These are phyloP conservation scores for Holocentrus rufus DNA, from an alignment of 2,797 vertebrate genomes.

Conservation along the genomic window DNA sequence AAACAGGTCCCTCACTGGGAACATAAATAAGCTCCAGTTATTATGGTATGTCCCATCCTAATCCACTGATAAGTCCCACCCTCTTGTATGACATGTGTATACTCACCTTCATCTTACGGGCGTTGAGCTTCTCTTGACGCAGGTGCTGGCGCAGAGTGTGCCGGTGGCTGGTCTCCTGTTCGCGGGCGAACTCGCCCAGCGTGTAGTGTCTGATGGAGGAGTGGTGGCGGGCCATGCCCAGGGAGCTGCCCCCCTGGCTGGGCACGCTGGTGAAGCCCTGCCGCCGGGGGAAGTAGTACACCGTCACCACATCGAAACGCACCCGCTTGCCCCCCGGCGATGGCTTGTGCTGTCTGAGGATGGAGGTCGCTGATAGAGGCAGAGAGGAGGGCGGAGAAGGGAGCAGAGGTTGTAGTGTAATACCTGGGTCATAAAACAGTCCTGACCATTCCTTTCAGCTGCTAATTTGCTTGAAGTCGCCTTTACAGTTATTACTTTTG, in stretches of 20 bases:
- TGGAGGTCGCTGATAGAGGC: conserved; percentile 88
- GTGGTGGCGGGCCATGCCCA: conserved; percentile 95
- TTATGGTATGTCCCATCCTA: neutral
- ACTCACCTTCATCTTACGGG: conserved; percentile 93
- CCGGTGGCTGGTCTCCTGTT: conserved; percentile 91
- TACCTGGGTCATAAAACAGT: neutral
- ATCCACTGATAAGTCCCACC: no score
- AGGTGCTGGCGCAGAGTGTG: conserved; percentile 91
- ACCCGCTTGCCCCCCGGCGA: conserved; percentile 88
- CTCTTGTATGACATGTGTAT: neutral
- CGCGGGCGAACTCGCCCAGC: conserved; percentile 92
- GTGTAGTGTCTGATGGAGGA: conserved; percentile 92
- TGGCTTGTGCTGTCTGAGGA: conserved; percentile 90
- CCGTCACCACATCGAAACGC: conserved; percentile 94
- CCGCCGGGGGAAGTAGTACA: conserved; percentile 94
- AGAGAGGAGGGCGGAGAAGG: no score
- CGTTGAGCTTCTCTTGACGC: conserved; percentile 95
- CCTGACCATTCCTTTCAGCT: neutral
- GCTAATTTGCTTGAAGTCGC: conserved; percentile 19
- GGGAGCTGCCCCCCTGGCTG: conserved; percentile 94
- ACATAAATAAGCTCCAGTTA: no score
- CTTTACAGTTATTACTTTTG: neutral
- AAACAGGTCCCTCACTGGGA: no score
- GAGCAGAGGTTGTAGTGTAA: conserved; percentile 3
- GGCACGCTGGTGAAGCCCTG: conserved; percentile 97